phyloP scores from a whole-genome alignment of 2,888 invertebrate species.

The Drosophila sordidula region DNA sequence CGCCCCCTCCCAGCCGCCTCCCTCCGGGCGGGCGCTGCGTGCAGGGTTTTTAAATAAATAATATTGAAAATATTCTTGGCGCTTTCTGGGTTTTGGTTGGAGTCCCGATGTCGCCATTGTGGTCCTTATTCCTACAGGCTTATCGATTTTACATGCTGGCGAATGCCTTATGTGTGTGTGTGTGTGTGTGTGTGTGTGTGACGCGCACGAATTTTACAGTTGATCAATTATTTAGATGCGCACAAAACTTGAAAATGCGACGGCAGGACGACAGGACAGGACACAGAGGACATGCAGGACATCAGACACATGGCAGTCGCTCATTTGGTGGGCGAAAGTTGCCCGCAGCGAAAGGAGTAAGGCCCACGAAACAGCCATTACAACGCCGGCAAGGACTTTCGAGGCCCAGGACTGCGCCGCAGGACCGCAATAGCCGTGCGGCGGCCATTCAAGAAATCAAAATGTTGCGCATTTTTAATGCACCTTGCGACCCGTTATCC shows the following conservation, averaged over 20 bases:
- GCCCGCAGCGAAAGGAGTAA: constrained; percentile 39
- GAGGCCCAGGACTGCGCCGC: not conserved
- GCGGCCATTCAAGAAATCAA: constrained; percentile 67
- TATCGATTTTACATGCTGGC: constrained; percentile 71
- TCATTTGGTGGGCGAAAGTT: constrained; percentile 48
- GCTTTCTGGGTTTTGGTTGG: constrained; percentile 27
- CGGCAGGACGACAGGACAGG: constrained; percentile 19
- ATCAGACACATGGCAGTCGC: constrained; percentile 12
- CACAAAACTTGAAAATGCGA: constrained; percentile 73
- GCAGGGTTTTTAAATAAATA: constrained; percentile 68
- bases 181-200: constrained; percentile 31
- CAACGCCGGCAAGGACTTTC: constrained; percentile 15
- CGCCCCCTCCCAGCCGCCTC: constrained; percentile 1
- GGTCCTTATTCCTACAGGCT: constrained; percentile 60
- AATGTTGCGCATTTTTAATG: constrained; percentile 72
- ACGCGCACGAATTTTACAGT: constrained; percentile 70
- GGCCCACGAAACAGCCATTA: constrained; percentile 11
- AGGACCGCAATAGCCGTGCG: constrained; percentile 56
- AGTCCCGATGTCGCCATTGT: constrained; percentile 54
- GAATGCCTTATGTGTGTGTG: constrained; percentile 18
- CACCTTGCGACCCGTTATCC: constrained; percentile 7
- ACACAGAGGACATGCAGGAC: constrained; percentile 6
- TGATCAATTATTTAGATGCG: constrained; percentile 79
- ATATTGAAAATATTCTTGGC: constrained; percentile 58
- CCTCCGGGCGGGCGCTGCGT: not conserved